These are phyloP conservation scores for Geotrupes spiniger DNA, from an alignment of 2,888 invertebrate species.

Conservation along the genomic window DNA sequence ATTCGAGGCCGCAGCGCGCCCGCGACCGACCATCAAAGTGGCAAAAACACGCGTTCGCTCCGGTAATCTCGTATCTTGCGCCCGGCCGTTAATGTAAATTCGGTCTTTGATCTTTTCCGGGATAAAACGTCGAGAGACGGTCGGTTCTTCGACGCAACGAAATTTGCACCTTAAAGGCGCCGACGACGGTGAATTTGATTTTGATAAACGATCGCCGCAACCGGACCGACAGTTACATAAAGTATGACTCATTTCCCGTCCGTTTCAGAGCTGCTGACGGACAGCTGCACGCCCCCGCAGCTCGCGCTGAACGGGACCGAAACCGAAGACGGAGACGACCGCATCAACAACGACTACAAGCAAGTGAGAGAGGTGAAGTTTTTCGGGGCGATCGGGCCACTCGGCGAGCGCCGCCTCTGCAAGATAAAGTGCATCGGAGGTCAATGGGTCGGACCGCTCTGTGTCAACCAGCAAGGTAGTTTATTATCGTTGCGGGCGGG, in stretches of 20 bases:
- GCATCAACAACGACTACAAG: constrained; percentile 47
- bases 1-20: constrained; percentile 1
- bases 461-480: constrained; percentile 74
- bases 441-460: constrained; percentile 81
- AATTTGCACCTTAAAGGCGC: too few species aligned
- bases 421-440: constrained; percentile 83
- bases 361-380: constrained; percentile 63
- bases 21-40: constrained; percentile 6
- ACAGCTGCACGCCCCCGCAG: constrained; percentile 49
- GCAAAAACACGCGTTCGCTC: not conserved
- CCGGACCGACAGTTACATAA: too few species aligned
- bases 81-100: constrained; percentile 1
- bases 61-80: constrained; percentile 4
- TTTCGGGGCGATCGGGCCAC: constrained; percentile 72
- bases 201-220: too few species aligned
- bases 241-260: too few species aligned
- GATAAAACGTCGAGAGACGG: not conserved
- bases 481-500: not conserved
- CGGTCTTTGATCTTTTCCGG: constrained; percentile 1
- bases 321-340: constrained; percentile 44
- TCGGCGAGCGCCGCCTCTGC: constrained; percentile 71
- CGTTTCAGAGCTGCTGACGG: constrained; percentile 42
- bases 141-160: too few species aligned
- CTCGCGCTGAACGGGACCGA: constrained; percentile 50
- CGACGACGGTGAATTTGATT: not conserved